These are phyloP conservation scores for Anolis apletophallus DNA, from an alignment of 2,797 vertebrate species.

Conservation along the genomic window DNA sequence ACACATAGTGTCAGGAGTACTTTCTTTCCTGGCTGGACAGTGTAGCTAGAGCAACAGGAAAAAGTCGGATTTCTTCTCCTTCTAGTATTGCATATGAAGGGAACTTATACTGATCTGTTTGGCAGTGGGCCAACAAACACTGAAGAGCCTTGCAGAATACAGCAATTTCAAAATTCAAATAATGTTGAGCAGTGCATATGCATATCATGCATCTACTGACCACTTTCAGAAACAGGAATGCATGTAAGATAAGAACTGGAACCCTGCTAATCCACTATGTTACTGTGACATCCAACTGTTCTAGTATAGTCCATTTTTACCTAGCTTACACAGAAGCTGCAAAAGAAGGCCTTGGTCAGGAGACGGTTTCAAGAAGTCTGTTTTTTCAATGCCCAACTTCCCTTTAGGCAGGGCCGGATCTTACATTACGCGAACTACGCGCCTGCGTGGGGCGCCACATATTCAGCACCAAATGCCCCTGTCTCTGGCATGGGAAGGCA, in stretches of 20 bases:
- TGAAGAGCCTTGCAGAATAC: not conserved
- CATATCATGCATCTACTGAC: not conserved
- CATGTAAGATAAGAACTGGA: not conserved
- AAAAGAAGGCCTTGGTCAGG: no score
- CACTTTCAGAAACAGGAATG: not conserved
- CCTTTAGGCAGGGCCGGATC: no score
- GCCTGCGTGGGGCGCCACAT: no score
- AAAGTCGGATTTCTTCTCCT: not conserved
- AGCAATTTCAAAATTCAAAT: not conserved
- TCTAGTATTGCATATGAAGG: not conserved
- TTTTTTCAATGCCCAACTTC: no score
- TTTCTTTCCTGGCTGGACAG: not conserved
- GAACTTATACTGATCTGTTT: not conserved
- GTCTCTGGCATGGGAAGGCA: no score
- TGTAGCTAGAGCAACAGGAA: not conserved
- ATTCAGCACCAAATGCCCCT: no score
- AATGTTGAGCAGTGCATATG: not conserved
- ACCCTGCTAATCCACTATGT: no score
- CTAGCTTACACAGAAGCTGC: no score
- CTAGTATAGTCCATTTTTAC: no score
- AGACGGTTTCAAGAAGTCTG: no score
- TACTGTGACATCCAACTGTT: no score
- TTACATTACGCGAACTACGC: no score
- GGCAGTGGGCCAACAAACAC: not conserved
- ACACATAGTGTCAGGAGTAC: constrained; percentile 13